Base-by-base conservation (phyloP, 2,888 invertebrate genomes). In the Heteromurus nitidus region DNA sequence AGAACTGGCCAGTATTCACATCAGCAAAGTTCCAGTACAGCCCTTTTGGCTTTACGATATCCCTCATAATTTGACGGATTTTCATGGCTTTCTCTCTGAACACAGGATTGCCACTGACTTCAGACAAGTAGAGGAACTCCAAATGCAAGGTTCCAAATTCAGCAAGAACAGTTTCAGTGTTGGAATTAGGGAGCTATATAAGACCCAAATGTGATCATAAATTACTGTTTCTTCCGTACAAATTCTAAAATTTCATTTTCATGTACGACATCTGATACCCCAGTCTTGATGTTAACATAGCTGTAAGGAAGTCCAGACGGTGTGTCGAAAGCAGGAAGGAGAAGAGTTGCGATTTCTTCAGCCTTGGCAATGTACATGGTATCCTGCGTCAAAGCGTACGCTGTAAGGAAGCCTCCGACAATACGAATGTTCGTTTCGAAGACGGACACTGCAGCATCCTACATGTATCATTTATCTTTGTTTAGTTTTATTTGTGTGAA, bases 371-470 rank as follows among this genome's bases (percentile, higher is more conserved):
- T 93, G 91, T 96, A 99, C 91, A 99, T 91, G 87, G 93, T 91
- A 90, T 99, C 98, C 11, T 97, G 97, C 13, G 99, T 98, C 86
- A 99, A 92, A 26, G 98, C 96, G 90, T 95, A 99, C 88, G 95
- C 94, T 0, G 98, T 93, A 83, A 99, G 91, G 82, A 99, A 91
- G 26, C 99, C 99, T 68, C 99, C 99, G 85, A 99, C 93, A 90
- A 98, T 99, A 16, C 99, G 93, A 88, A 99, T 99, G 89, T 98
- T 99, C 64, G 96, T 96, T 91, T 99, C 99, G 91, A 99, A 99
- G 60, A 99, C 97, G 1, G 99, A 99, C 82, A 99, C 91, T 88
- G 99, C 97, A 1, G 95, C 93, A 86, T 94, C 92, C 96, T 97
- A 91, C n/a, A n/a, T n/a, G n/a, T n/a, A n/a, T n/a, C n/a, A n/a